Evolutionary conservation across 2,888 invertebrate species (phyloP).

Genomic region (Tubiluchus corallicola): DNA sequence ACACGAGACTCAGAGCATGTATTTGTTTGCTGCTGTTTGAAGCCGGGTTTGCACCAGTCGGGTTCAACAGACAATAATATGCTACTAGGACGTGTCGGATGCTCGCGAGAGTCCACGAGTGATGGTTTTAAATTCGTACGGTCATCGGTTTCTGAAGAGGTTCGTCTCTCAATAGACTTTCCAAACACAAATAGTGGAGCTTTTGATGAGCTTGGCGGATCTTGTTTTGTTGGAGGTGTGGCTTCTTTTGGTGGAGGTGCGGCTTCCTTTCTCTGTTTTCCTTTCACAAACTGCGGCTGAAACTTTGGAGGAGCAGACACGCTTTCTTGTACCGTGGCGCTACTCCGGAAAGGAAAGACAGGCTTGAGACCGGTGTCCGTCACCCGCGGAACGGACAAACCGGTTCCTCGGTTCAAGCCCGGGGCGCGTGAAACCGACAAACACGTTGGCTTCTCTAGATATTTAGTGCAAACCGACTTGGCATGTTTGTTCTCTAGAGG

Average conservation of each 20-base stretch:
- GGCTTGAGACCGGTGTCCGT: not conserved
- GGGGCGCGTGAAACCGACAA: not conserved
- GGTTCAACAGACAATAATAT: not conserved
- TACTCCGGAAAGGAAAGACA: not conserved
- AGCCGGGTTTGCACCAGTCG: not conserved
- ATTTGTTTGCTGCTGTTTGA: too few species aligned
- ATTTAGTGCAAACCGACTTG: too few species aligned
- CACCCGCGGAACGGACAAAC: not conserved
- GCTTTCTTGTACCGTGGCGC: too few species aligned
- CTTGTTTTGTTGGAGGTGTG: not conserved
- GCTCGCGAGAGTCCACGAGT: too few species aligned
- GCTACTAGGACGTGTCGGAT: not conserved
- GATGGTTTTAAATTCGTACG: not conserved
- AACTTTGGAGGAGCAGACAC: too few species aligned
- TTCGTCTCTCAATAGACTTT: not conserved
- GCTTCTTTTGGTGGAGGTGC: too few species aligned
- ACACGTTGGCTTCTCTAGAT: too few species aligned
- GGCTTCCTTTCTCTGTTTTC: too few species aligned
- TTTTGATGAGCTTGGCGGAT: not conserved
- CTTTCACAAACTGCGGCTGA: not conserved
- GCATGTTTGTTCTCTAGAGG: not conserved
- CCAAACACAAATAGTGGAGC: not conserved
- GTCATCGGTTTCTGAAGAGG: not conserved
- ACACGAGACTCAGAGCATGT: not conserved
- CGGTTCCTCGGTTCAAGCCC: not conserved